Evolutionary conservation across 2,797 vertebrate genomes (phyloP), one percentile per base, ranked within the genome.

Genomic region (Cyprinella venusta): DNA sequence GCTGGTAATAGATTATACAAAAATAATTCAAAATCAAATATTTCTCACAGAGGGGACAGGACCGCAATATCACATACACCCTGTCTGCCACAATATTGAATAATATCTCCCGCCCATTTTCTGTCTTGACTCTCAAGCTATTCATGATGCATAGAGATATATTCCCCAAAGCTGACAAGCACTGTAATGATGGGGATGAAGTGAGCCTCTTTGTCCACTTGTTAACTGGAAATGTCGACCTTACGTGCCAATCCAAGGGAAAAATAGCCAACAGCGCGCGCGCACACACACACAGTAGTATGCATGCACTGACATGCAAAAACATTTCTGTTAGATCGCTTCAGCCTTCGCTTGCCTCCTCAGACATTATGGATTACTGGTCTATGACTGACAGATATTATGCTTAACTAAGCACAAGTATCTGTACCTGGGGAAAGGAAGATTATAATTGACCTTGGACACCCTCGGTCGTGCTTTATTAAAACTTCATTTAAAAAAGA

Each of bases 401-500:
- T 91, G 93, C 88, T 91, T 92, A 94, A 92, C 92, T 90, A 92
- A 94, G 92, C 92, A 89, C 81, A 50, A 88, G 89, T 88, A 89
- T 92, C 87, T 74, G 89, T 80, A 86, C 72, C 82, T 67, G 86
- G 83, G 86, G 80, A 80, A 86, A 88, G 84, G 88, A 79, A 83
- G 84, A 91, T 93, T 88, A 93, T 95, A 94, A 95, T 95, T 95
- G 94, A 95, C 94, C 93, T 95, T 93, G 93, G 90, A 89, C 92
- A 91, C 92, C 92, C 88, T 89, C 86, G 81, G 91, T 94, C 92
- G 90, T 92, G 94, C 93, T 95, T 95, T 95, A 95, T 95, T 95
- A 94, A 95, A 95, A 95, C 94, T 95, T 95, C 91, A 95, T 95
- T 95, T 95, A 94, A 95, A 94, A 92, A 94, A 95, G 94, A 94